phyloP scores from a whole-genome alignment of 2,888 invertebrate species.

The Entomobrya proxima region DNA sequence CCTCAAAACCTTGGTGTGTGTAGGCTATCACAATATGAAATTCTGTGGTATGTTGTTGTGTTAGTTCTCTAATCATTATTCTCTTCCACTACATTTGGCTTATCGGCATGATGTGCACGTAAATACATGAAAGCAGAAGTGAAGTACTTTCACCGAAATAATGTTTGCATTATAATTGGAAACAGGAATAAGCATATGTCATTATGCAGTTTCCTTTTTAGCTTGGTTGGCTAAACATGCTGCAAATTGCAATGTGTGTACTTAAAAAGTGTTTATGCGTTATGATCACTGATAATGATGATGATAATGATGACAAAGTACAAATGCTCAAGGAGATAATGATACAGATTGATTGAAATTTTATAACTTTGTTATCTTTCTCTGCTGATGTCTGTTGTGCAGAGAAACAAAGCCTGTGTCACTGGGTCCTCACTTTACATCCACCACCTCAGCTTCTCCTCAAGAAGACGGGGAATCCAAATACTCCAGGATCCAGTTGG shows the following conservation, averaged over 20 bases:
- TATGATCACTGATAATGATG: neutral
- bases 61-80: slow-evolving; percentile 57
- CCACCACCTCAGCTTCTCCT: neutral
- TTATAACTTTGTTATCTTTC: too few relatives aligned
- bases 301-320: neutral
- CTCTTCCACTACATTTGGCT: slow-evolving; percentile 40
- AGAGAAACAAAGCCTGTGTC: slow-evolving; percentile 70
- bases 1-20: too few relatives aligned
- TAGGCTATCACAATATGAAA: too few relatives aligned
- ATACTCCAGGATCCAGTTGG: slow-evolving; percentile 81
- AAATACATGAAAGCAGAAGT: too few relatives aligned
- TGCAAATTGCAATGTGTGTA: neutral
- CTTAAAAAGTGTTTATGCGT: neutral
- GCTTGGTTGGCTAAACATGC: neutral
- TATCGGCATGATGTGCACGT: neutral
- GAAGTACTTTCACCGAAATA: neutral
- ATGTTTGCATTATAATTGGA: neutral
- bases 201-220: neutral
- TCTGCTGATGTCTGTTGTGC: too few relatives aligned
- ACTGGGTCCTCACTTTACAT: slow-evolving; percentile 43
- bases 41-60: too few relatives aligned
- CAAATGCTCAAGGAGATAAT: too few relatives aligned
- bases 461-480: slow-evolving; percentile 75
- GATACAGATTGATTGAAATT: too few relatives aligned
- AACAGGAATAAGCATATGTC: neutral